phyloP scores from a whole-genome alignment of 2,888 invertebrate species.

The Polyommatus iphigenia region DNA sequence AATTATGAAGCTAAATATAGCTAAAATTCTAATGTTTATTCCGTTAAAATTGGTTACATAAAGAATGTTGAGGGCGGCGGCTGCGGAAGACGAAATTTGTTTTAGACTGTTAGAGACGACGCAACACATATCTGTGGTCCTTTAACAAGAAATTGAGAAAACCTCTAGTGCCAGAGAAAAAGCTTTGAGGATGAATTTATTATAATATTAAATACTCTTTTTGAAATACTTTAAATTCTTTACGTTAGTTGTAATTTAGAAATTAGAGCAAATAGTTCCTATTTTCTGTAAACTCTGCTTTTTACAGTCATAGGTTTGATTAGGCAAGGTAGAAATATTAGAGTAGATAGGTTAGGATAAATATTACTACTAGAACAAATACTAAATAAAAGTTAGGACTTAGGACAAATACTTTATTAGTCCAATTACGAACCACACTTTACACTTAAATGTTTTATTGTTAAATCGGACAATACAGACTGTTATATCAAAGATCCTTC shows the following conservation, averaged over 20 bases:
- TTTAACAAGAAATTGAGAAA: conserved; percentile 58
- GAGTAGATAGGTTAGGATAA: too few relatives aligned
- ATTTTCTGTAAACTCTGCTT: too few relatives aligned
- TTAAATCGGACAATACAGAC: background rate
- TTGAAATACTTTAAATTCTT: background rate
- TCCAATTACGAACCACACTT: background rate
- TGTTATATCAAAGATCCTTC: background rate
- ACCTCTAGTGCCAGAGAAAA: conserved; percentile 26
- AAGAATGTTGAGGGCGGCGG: conserved; percentile 58
- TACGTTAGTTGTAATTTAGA: too few relatives aligned
- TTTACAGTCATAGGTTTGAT: too few relatives aligned
- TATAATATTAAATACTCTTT: background rate
- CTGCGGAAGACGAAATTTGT: conserved; percentile 51
- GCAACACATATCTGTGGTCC: conserved; percentile 69
- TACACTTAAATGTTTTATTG: background rate
- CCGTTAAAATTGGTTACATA: conserved; percentile 47
- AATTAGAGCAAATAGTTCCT: too few relatives aligned
- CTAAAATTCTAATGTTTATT: conserved; percentile 15
- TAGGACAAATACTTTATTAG: background rate
- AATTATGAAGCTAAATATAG: background rate
- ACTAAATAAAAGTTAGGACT: background rate
- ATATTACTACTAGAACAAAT: background rate
- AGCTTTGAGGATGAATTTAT: background rate
- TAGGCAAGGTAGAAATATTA: too few relatives aligned
- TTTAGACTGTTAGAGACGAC: conserved; percentile 55